These are phyloP conservation scores for Berghia stephanieae DNA, from an alignment of 1,140 invertebrate genomes.

Conservation along the genomic window DNA sequence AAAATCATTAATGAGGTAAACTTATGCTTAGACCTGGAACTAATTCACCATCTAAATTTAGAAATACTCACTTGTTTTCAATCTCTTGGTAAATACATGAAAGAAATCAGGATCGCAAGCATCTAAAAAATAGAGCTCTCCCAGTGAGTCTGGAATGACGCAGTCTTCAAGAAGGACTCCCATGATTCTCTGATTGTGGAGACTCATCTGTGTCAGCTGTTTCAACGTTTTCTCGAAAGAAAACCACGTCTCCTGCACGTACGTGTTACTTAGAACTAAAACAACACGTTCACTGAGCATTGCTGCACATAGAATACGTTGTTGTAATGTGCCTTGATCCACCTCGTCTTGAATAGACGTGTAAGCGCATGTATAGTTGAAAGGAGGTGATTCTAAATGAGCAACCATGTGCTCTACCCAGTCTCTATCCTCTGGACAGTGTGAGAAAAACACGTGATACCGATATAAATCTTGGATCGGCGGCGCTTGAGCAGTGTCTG, in stretches of 20 bases:
- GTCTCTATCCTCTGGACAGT: constrained; percentile 49
- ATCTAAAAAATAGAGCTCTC: constrained; percentile 49
- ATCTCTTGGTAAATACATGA: constrained; percentile 43
- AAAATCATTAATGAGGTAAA: no score
- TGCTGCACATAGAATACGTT: constrained; percentile 55
- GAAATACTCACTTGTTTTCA: constrained; percentile 48
- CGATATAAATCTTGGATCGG: constrained; percentile 55
- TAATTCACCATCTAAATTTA: no score
- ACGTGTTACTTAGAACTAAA: constrained; percentile 50
- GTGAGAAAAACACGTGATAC: constrained; percentile 59
- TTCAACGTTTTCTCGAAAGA: constrained; percentile 54
- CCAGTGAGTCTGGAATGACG: constrained; percentile 53
- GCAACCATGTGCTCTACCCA: constrained; percentile 54
- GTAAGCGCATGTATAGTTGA: constrained; percentile 53
- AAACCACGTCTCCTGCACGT: constrained; percentile 51
- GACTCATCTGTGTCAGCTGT: constrained; percentile 51
- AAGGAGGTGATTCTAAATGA: constrained; percentile 50
- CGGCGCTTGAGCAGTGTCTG: constrained; percentile 31
- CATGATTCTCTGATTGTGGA: constrained; percentile 56
- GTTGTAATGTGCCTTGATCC: constrained; percentile 33
- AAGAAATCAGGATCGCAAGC: constrained; percentile 52
- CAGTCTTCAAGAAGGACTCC: constrained; percentile 54
- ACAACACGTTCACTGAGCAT: constrained; percentile 61
- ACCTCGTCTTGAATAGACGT: constrained; percentile 36
- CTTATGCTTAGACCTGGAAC: no score